Conservation (phyloP, 2,797 vertebrate genomes). For the Linurgus olivaceus region DNA sequence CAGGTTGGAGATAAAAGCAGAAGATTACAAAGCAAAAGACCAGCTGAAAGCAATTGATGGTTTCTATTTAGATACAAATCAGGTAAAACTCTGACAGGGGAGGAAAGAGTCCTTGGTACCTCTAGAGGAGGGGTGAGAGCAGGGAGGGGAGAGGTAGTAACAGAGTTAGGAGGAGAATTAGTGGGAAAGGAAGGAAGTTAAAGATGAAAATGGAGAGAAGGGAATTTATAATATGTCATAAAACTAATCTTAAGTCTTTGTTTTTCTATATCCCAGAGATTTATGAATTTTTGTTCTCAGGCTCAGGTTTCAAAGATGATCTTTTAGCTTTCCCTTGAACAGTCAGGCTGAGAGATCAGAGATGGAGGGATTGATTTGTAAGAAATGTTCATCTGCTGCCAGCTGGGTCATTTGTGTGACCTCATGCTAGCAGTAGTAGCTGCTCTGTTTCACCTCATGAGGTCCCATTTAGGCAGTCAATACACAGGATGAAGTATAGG, state of each 20-base stretch:
- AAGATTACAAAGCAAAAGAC: not conserved
- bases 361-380: not conserved
- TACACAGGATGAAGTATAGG: not conserved
- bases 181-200: not conserved
- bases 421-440: not conserved
- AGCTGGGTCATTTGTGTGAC: not conserved
- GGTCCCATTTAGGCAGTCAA: not conserved
- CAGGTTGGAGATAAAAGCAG: not conserved
- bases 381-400: not conserved
- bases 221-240: not conserved
- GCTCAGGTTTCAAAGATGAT: not conserved
- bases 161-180: not conserved
- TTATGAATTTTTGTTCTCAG: not conserved
- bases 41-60: not conserved
- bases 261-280: not conserved
- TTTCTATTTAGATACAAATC: not conserved
- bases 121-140: not conserved
- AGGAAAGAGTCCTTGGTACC: not conserved
- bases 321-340: not conserved
- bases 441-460: not conserved
- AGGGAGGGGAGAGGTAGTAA: not conserved
- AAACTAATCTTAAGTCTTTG: not conserved
- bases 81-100: not conserved
- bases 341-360: not conserved
- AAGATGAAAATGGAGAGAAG: not conserved